Percentiles rank a stretch among this genome's conserved stretches.
These are phyloP conservation scores for Brachionus koreanus DNA, from an alignment of 1,140 invertebrate genomes.

Conservation along the genomic window DNA sequence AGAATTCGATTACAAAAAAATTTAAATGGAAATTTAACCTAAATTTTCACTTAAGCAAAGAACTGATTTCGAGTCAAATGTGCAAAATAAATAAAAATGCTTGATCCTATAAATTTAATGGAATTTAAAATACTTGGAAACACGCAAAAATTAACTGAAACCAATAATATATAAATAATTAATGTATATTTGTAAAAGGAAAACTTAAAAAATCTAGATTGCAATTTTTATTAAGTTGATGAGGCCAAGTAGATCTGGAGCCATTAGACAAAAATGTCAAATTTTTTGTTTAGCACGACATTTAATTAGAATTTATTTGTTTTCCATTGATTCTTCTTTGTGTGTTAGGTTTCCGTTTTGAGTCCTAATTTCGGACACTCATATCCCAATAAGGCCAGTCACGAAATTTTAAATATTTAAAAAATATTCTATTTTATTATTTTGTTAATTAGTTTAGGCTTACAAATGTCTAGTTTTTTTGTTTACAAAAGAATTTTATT, in stretches of 20 bases:
- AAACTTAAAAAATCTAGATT: not conserved
- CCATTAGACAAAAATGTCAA: not conserved
- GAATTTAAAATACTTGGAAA: not conserved
- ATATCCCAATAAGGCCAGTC: not conserved
- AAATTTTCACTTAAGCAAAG: not conserved
- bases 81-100: not conserved
- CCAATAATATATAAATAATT: not conserved
- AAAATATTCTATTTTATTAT: not conserved
- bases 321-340: not conserved
- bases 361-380: not conserved
- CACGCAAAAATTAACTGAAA: not conserved
- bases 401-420: not conserved
- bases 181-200: not conserved
- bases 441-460: not conserved
- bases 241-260: no score
- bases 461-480: not conserved
- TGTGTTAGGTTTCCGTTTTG: not conserved
- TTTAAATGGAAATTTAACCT: constrained; percentile 18
- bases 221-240: not conserved
- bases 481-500: not conserved
- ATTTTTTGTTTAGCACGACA: not conserved
- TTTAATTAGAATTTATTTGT: constrained; percentile 1
- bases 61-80: not conserved
- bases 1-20: not conserved
- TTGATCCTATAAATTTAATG: not conserved